Evolutionary conservation across 1,140 invertebrate genomes (phyloP), one percentile per base, ranked within the genome.

Genomic region (Pseudomyrmex sp.): DNA sequence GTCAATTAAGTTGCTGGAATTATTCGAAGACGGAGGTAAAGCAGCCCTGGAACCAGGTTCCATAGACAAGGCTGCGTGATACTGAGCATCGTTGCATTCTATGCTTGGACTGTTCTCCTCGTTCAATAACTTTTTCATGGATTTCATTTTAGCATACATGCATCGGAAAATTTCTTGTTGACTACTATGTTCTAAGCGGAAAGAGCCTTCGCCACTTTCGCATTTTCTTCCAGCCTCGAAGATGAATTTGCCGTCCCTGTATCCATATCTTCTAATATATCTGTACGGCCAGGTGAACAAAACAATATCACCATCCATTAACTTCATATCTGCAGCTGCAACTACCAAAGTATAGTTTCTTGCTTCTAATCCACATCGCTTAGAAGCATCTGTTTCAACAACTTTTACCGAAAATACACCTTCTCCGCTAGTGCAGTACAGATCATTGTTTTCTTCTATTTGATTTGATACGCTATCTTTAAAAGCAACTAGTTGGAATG

Each of bases 211-310:
- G 1, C 98, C 98, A 4, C 97, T 97, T 83, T 96, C 95, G 94
- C 97, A 98, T 93, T 98, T 98, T 83, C 98, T 95, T 4, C 98
- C 98, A n/a, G 97, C 97, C 95, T 98, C 97, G 93, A 98, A 98
- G 20, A 97, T 97, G 91, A 98, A 98, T 91, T 96, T 97, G 54
- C 97, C 97, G 88, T 96, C 96, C 82, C 96, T 96, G 86, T 97
- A 97, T 26, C 98, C 97, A 93, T 98, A 98, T 76, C 97, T 95
- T 73, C 98, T 95, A 83, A 98, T 98, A 90, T 96, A 98, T 85
- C 96, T 96, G 92, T 97, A 98, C 56, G 97, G 97, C 98, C 98
- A 98, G n/a, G 96, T 97, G 84, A 96, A 97, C 74, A 97, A 93
- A 8, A 97, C 91, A 82, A 96, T 95, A 87, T 96, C 95, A n/a